Conservation (phyloP, 2,113 vertebrate genomes). For the Muscicapa adusta region DNA sequence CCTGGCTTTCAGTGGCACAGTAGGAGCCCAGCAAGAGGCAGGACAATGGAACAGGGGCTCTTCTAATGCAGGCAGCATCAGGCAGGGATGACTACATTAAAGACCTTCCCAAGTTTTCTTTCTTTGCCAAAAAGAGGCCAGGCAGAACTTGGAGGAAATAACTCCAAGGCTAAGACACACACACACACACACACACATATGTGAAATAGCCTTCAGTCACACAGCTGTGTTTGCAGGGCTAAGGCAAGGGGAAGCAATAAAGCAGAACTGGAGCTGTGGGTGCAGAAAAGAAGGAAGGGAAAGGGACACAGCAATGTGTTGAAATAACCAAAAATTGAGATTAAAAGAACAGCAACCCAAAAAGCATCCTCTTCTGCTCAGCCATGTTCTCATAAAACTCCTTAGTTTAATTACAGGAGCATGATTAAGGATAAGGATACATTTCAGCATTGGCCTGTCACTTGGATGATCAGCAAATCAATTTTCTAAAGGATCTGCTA, state of each 20-base stretch:
- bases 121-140: not conserved
- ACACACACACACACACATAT: accelerated
- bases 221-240: not conserved
- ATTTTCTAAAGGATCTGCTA: not conserved
- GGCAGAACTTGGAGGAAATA: not conserved
- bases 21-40: not conserved
- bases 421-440: not conserved
- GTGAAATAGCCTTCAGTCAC: not conserved
- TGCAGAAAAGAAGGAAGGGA: not conserved
- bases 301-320: accelerated
- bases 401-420: not conserved
- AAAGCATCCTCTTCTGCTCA: not conserved
- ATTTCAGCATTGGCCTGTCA: not conserved
- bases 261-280: not conserved
- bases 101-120: not conserved
- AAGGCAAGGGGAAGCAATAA: not conserved
- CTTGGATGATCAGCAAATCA: not conserved
- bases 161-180: not conserved
- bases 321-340: not conserved
- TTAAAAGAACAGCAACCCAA: not conserved
- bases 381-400: not conserved
- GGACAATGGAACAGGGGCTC: not conserved
- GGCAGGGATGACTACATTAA: not conserved
- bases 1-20: not conserved
- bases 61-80: not conserved